Percentiles rank a stretch among this genome's conserved stretches.
phyloP scores from a whole-genome alignment of 1,140 invertebrate genomes.

The Manduca sexta region DNA sequence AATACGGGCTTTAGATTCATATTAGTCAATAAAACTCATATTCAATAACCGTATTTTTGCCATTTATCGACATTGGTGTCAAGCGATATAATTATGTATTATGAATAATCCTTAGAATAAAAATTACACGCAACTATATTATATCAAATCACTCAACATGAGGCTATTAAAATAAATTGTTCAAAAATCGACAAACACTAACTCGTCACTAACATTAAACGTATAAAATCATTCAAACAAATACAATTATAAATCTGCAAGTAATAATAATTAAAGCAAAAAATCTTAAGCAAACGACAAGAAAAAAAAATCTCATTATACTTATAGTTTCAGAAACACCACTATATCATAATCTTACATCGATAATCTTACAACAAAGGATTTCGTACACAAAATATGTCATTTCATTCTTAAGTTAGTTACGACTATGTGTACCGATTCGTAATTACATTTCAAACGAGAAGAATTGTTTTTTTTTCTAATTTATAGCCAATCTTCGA shows the following conservation, averaged over 20 bases:
- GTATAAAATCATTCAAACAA: constrained; percentile 50
- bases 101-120: no score
- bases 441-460: not conserved
- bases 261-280: constrained; percentile 61
- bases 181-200: constrained; percentile 32
- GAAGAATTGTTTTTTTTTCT: constrained; percentile 1
- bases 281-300: constrained; percentile 46
- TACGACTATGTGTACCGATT: constrained; percentile 12
- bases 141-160: constrained; percentile 10
- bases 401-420: constrained; percentile 47
- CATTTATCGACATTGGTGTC: no score
- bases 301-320: constrained; percentile 52
- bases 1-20: no score
- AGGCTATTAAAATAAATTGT: constrained; percentile 3
- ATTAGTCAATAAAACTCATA: no score
- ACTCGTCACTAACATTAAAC: constrained; percentile 36
- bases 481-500: constrained; percentile 13
- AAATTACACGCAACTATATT: no score
- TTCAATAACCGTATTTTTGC: no score
- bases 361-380: constrained; percentile 29
- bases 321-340: constrained; percentile 38
- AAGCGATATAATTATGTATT: no score
- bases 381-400: constrained; percentile 66
- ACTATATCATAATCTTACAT: constrained; percentile 9
- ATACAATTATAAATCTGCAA: constrained; percentile 44